Percentiles rank a stretch among this genome's conserved stretches.
Conservation (phyloP, 2,113 vertebrate species). For the Oreochromis niloticus region DNA sequence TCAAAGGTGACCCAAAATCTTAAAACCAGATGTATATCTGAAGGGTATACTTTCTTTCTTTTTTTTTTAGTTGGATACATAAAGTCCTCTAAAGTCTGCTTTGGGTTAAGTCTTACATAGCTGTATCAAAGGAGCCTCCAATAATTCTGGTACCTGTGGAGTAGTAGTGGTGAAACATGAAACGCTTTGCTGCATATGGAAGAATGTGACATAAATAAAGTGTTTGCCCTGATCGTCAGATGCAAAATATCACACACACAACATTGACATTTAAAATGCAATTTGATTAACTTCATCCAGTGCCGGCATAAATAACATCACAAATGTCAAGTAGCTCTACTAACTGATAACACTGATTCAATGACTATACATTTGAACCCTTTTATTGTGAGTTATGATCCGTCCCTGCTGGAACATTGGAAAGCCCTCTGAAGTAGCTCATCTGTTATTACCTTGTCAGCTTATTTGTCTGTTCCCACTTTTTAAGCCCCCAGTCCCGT, state of each 20-base stretch:
- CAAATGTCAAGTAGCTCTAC: slow-evolving; percentile 18
- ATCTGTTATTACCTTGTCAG: slow-evolving; percentile 53
- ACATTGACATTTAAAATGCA: slow-evolving; percentile 22
- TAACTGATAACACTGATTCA: not conserved
- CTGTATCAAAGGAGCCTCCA: not conserved
- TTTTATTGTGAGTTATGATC: slow-evolving; percentile 26
- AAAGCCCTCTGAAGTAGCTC: not conserved
- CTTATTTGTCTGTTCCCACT: slow-evolving; percentile 41
- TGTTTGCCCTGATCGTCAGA: not conserved
- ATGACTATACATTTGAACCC: not conserved
- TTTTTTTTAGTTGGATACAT: not conserved
- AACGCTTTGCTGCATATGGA: not conserved
- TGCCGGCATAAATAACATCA: slow-evolving; percentile 11
- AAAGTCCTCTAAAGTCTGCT: not conserved
- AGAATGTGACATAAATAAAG: not conserved
- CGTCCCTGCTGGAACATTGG: not conserved
- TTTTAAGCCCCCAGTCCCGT: not conserved
- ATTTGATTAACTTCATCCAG: slow-evolving; percentile 1
- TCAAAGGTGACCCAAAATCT: slow-evolving; percentile 5
- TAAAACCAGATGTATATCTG: slow-evolving; percentile 15
- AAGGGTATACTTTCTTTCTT: not conserved
- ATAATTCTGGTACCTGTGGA: not conserved
- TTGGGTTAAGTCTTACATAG: not conserved
- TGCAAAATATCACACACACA: not conserved
- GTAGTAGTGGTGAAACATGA: not conserved